Percentiles rank a stretch among this genome's conserved stretches.
These are phyloP conservation scores for Idaea straminata DNA, from an alignment of 2,888 invertebrate species.

Conservation along the genomic window DNA sequence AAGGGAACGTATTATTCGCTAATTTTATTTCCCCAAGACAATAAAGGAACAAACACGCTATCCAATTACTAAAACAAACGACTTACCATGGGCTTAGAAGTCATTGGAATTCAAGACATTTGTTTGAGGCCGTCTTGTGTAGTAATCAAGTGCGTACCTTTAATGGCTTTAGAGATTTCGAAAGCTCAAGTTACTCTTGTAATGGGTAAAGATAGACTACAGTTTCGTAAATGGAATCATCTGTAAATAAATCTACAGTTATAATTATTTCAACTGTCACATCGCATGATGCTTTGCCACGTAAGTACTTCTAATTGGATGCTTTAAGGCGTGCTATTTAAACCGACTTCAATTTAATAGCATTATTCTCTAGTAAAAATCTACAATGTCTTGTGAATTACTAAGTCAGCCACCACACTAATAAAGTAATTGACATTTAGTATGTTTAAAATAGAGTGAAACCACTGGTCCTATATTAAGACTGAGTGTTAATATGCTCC, in stretches of 20 bases:
- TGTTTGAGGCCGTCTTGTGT: background rate
- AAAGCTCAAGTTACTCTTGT: background rate
- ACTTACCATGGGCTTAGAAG: slow-evolving; percentile 28
- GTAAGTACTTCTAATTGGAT: too few relatives aligned
- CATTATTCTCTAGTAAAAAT: too few relatives aligned
- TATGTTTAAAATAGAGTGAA: too few relatives aligned
- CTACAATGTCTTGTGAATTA: too few relatives aligned
- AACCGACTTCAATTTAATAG: too few relatives aligned
- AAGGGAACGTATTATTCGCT: slow-evolving; percentile 9
- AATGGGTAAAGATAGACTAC: background rate
- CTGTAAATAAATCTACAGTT: background rate
- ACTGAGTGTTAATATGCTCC: too few relatives aligned
- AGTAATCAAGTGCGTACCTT: background rate
- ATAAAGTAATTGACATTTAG: too few relatives aligned
- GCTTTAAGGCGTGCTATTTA: too few relatives aligned
- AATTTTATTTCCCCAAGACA: slow-evolving; percentile 37
- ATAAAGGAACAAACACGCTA: slow-evolving; percentile 39
- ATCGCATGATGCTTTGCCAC: background rate
- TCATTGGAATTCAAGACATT: slow-evolving; percentile 35
- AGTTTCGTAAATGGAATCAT: background rate
- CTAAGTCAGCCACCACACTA: too few relatives aligned
- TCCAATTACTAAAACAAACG: slow-evolving; percentile 46
- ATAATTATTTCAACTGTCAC: background rate
- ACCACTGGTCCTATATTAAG: too few relatives aligned
- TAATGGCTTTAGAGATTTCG: background rate